Conservation (phyloP, 2,888 invertebrate species). For the Omphaloscelis lunosa region DNA sequence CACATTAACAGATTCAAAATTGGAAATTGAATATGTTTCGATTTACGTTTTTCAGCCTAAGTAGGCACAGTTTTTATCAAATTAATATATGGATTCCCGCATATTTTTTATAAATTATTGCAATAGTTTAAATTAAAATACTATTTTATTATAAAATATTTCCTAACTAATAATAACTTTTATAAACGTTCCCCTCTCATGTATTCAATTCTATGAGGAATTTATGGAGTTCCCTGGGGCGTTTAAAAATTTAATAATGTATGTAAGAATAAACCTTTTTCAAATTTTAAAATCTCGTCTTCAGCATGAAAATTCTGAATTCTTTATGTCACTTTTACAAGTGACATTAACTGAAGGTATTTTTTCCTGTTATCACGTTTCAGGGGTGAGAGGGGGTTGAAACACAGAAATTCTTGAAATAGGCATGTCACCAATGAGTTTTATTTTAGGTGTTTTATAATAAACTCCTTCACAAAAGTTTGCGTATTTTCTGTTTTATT, state of each 20-base stretch:
- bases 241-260: constrained; percentile 7
- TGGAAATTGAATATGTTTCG: background rate
- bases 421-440: background rate
- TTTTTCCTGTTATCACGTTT: background rate
- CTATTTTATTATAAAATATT: background rate
- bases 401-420: background rate
- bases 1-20: constrained; percentile 8
- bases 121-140: background rate
- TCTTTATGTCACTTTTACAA: background rate
- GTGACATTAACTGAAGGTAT: background rate
- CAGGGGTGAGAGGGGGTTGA: background rate
- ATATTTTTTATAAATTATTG: no score
- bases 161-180: constrained; percentile 9
- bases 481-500: background rate
- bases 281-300: background rate
- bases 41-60: background rate
- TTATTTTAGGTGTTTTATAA: background rate
- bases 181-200: background rate
- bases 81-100: background rate
- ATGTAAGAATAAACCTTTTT: constrained; percentile 3
- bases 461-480: background rate
- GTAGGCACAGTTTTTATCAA: background rate
- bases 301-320: constrained; percentile 8
- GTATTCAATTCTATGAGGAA: constrained; percentile 2
- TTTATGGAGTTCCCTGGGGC: background rate